Base-by-base conservation (phyloP, 2,113 vertebrate genomes). In the Chaenocephalus aceratus region DNA sequence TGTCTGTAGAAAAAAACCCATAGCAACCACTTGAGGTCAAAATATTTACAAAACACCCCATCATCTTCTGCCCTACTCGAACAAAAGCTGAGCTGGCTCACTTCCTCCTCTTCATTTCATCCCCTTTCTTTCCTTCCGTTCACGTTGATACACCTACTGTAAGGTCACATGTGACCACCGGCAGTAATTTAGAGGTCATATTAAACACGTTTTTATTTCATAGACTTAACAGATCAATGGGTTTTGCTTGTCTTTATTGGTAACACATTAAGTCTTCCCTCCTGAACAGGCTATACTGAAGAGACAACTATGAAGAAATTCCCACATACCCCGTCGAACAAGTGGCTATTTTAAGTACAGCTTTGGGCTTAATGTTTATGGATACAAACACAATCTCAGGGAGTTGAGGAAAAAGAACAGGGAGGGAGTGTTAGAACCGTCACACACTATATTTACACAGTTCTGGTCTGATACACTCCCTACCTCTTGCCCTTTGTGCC, bases 361-460 rank as follows among this genome's bases (percentile, higher is more conserved):
- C 56, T 80, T 62, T 41, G 79, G 59, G 56, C 60, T 86, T 69
- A 80, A 75, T 93, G 88, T 91, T 95, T 91, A 90, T 90, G 92
- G 93, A 92, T 91, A 90, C 87, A 79, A 89, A 86, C 84, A 86
- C 74, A 85, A 85, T 85, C 72, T 85, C 26, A 6, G 45, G 67
- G 86, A 85, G 82, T 87, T 72, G 83, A 69, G 77, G 83, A 86
- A 86, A 73, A 81, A 79, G 64, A 82, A 65, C 72, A 67, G 80
- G 83, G 82, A 77, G 75, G 82, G 88, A 72, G 86, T 83, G 77
- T 73, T 45, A 62, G 51, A n/a, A 79, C 59, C 15, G 93, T 90
- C 88, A 91, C 80, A 86, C 70, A 86, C 86, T 91, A 90, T 94
- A 92, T 90, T 92, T 93, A 86, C 86, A 91, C 69, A 77, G 30